Conservation (phyloP, 1,140 invertebrate species). For the Nomia melanderi region DNA sequence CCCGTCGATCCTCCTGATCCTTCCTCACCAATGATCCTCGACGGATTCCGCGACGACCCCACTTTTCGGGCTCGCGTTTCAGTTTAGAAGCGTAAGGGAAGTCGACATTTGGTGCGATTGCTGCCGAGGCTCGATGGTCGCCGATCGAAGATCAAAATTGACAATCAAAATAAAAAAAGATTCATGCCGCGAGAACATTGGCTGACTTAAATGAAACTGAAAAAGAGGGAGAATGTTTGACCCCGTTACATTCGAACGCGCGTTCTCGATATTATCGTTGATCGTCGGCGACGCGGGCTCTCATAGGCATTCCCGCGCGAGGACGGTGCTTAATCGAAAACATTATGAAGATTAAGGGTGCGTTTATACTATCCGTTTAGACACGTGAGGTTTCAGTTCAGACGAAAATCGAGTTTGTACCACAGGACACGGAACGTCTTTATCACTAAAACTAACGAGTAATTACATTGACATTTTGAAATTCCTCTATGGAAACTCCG, state of each 20-base stretch:
- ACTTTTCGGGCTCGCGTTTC: constrained; percentile 5
- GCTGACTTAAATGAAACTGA: no score
- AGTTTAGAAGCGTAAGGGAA: background rate
- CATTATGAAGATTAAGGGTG: no score
- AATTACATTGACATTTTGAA: no score
- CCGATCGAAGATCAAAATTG: constrained; percentile 25
- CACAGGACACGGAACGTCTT: no score
- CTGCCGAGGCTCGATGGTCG: constrained; percentile 32
- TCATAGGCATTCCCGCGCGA: constrained; percentile 19
- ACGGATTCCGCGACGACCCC: background rate
- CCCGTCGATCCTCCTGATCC: constrained; percentile 14
- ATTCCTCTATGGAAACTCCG: no score
- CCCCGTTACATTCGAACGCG: background rate
- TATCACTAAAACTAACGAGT: no score
- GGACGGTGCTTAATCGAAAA: no score
- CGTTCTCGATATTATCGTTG: background rate
- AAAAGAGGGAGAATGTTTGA: background rate
- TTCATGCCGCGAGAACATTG: background rate
- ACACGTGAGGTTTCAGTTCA: no score
- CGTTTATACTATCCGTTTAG: no score
- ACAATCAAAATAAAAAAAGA: constrained; percentile 41
- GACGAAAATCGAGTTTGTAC: no score
- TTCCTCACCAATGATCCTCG: constrained; percentile 13
- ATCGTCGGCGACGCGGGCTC: constrained; percentile 19
- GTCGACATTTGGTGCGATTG: no score